Evolutionary conservation across 2,888 invertebrate species (phyloP).

Genomic region (Phytoseiulus persimilis): DNA sequence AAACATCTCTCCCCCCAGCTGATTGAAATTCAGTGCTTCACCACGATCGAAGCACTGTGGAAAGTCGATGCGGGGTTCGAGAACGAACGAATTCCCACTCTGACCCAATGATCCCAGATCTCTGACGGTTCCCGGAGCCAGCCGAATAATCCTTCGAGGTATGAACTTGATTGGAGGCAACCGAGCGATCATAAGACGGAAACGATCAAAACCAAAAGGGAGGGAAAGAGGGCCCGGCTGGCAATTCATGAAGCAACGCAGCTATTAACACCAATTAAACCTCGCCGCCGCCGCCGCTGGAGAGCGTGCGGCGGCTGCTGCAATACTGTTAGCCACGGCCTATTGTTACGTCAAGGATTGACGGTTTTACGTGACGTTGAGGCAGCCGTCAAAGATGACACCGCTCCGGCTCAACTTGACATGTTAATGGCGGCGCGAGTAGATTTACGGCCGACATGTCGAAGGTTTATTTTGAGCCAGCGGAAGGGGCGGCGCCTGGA

Average conservation of each 20-base stretch:
- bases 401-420: not conserved
- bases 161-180: not conserved
- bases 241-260: not conserved
- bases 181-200: not conserved
- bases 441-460: not conserved
- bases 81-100: no score
- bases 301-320: not conserved
- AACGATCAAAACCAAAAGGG: not conserved
- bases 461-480: not conserved
- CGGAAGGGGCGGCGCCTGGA: not conserved
- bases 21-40: no score
- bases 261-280: not conserved
- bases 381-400: not conserved
- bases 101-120: no score
- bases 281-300: not conserved
- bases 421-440: not conserved
- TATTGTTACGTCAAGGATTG: slow-evolving; percentile 5
- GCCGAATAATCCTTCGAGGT: no score
- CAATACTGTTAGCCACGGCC: not conserved
- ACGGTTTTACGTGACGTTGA: not conserved
- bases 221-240: not conserved
- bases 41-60: no score
- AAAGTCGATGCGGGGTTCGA: no score
- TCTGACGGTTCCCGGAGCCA: no score
- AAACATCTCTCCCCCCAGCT: not conserved